A percentile compares a stretch with the other conserved stretches of the same genome.
Conservation (phyloP, 2,888 invertebrate genomes). For the Ferdinandea cuprea region DNA sequence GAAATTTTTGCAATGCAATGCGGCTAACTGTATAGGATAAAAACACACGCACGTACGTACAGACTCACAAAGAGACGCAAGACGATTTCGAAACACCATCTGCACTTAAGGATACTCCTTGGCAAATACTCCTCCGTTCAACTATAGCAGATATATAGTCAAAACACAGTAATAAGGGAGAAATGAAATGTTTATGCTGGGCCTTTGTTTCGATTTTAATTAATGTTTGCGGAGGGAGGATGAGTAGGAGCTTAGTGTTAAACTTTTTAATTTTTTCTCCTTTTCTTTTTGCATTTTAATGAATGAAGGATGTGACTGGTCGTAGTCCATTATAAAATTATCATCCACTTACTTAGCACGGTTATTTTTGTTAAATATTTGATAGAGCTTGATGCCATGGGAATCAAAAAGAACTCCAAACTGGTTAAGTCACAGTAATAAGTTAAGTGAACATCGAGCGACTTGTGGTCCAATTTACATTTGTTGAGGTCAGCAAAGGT, state of each 20-base stretch:
- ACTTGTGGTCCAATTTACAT: no score
- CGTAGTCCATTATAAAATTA: neutral
- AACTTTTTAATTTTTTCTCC: neutral
- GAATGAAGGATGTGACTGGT: neutral
- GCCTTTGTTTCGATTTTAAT: slow-evolving; percentile 55
- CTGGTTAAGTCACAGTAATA: no score
- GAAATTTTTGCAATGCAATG: slow-evolving; percentile 37
- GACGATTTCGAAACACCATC: slow-evolving; percentile 31
- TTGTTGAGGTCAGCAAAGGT: no score
- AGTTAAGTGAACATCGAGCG: no score
- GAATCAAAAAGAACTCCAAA: no score
- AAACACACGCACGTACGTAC: no score
- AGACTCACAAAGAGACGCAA: neutral
- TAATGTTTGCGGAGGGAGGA: slow-evolving; percentile 17
- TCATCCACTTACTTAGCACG: neutral
- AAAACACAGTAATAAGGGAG: neutral
- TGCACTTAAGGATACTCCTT: slow-evolving; percentile 44
- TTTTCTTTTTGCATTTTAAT: no score
- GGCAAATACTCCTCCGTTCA: neutral
- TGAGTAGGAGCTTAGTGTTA: neutral
- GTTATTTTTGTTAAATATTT: neutral
- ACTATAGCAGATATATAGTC: no score
- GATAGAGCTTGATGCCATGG: no score
- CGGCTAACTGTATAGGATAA: neutral
- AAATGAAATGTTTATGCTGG: slow-evolving; percentile 10